phyloP scores from a whole-genome alignment of 2,888 invertebrate genomes.

The Eubasilissa splendida region DNA sequence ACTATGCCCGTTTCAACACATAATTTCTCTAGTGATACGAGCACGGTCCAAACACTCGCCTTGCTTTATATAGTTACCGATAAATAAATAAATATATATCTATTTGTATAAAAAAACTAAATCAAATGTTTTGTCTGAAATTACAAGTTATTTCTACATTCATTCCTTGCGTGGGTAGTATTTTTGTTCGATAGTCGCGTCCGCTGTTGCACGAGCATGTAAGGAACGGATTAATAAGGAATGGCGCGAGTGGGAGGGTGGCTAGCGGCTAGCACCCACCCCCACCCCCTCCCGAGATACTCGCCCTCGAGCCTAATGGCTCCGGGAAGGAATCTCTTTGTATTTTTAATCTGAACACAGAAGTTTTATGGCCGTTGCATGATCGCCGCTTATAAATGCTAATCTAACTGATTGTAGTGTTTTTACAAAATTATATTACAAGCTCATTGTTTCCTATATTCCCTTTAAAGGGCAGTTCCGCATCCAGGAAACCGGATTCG shows the following conservation, averaged over 20 bases:
- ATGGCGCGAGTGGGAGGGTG: neutral
- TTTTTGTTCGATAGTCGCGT: too few relatives aligned
- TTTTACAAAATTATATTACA: conserved; percentile 46
- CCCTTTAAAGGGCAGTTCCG: conserved; percentile 1
- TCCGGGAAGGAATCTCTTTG: conserved; percentile 46
- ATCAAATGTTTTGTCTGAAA: too few relatives aligned
- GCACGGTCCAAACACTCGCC: too few relatives aligned
- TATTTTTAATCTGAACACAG: conserved; percentile 50
- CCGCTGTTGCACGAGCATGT: too few relatives aligned
- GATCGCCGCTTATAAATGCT: conserved; percentile 45
- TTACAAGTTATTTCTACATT: too few relatives aligned
- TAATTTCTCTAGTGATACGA: too few relatives aligned
- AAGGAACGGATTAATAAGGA: neutral
- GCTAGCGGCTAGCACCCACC: neutral
- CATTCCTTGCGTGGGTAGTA: too few relatives aligned
- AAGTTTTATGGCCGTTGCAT: conserved; percentile 53
- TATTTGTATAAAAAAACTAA: too few relatives aligned
- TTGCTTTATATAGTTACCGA: too few relatives aligned
- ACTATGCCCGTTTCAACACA: too few relatives aligned
- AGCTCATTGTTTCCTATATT: conserved; percentile 32
- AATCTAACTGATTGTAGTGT: conserved; percentile 44
- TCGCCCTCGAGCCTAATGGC: conserved; percentile 39
- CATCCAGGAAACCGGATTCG: neutral
- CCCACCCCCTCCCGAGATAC: neutral
- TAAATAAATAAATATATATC: too few relatives aligned